Percentiles rank a stretch among this genome's conserved stretches.
These are phyloP conservation scores for Clupea harengus DNA, from an alignment of 2,113 vertebrate genomes.

Conservation along the genomic window DNA sequence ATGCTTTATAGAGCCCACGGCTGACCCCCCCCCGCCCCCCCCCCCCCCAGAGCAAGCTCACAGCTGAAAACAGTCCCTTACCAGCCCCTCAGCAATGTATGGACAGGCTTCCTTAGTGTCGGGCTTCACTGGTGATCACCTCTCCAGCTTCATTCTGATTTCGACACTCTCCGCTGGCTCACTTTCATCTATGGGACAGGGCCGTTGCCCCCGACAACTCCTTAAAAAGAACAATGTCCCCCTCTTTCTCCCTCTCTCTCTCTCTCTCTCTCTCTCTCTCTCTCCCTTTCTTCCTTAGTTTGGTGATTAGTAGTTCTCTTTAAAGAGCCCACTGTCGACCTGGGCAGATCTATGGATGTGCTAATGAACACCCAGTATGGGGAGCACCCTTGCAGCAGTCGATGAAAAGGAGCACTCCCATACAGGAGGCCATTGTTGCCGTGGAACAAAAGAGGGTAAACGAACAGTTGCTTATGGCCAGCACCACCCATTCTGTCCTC, in stretches of 20 bases:
- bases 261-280: neutral
- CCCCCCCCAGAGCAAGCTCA: too few species aligned
- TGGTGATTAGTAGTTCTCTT: conserved; percentile 21
- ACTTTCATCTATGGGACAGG: conserved; percentile 28
- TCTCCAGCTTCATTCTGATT: neutral
- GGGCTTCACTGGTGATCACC: neutral
- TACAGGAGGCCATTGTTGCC: conserved; percentile 37
- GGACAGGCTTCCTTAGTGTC: neutral
- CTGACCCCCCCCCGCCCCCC: neutral
- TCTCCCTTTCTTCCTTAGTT: neutral
- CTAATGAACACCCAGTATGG: conserved; percentile 38
- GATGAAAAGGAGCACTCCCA: conserved; percentile 15
- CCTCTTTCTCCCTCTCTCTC: conserved; percentile 9
- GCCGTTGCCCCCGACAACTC: conserved; percentile 19
- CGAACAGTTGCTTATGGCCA: conserved; percentile 7
- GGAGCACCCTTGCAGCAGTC: conserved; percentile 12
- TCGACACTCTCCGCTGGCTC: neutral
- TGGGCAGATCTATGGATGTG: conserved; percentile 27
- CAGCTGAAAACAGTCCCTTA: neutral
- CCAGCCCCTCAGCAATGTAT: neutral
- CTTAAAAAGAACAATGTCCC: conserved; percentile 32
- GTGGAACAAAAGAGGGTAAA: conserved; percentile 40
- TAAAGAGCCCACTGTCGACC: neutral
- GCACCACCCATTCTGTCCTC: conserved; percentile 13
- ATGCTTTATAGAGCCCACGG: neutral